These are phyloP conservation scores for Drepanosiphum platanoidis DNA, from an alignment of 2,888 invertebrate genomes.

Conservation along the genomic window DNA sequence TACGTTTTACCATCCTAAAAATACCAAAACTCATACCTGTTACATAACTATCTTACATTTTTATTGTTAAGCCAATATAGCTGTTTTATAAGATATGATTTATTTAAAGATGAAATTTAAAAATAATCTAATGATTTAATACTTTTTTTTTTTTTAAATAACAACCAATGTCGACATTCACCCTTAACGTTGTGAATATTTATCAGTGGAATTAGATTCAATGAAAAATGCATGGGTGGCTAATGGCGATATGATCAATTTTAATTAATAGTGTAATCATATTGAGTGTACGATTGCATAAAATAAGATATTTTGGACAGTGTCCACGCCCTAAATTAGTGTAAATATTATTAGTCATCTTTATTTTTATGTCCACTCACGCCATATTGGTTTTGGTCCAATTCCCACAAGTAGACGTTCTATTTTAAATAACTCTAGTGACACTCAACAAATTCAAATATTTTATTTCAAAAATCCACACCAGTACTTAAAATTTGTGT, in stretches of 20 bases:
- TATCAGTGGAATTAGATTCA: neutral
- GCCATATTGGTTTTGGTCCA: slow-evolving; percentile 59
- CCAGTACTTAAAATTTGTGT: slow-evolving; percentile 21
- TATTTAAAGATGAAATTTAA: neutral
- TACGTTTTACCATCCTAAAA: too few species aligned
- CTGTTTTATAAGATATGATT: neutral
- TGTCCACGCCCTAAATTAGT: slow-evolving; percentile 62
- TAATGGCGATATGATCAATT: slow-evolving; percentile 51
- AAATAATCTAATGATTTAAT: neutral
- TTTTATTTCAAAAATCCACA: slow-evolving; percentile 48
- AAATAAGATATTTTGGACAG: slow-evolving; percentile 57
- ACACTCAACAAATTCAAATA: slow-evolving; percentile 57
- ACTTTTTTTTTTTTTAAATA: neutral
- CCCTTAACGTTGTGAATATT: neutral
- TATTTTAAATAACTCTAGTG: slow-evolving; percentile 60
- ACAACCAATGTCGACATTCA: neutral
- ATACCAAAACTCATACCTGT: too few species aligned
- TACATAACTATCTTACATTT: too few species aligned
- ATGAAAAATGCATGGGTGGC: neutral
- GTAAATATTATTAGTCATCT: slow-evolving; percentile 62
- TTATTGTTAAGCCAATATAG: too few species aligned
- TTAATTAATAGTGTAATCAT: slow-evolving; percentile 59
- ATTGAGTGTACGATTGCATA: slow-evolving; percentile 45
- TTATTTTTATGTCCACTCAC: slow-evolving; percentile 60
- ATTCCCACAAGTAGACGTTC: slow-evolving; percentile 61